Percentiles rank a stretch among this genome's conserved stretches.
Conservation (phyloP, 23 tunicate species). For the Clavelina lepadiformis region DNA sequence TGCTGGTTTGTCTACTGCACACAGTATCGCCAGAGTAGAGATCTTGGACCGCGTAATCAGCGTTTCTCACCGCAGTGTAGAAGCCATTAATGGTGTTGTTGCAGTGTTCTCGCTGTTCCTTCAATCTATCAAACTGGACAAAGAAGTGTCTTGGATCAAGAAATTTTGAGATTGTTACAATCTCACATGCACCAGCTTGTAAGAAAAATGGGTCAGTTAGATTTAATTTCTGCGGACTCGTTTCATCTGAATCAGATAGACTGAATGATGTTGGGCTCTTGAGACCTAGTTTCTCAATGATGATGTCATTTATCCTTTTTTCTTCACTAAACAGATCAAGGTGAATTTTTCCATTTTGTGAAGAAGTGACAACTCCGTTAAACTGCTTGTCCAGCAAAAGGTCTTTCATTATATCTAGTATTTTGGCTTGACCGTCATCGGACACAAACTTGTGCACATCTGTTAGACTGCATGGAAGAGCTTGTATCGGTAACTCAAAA, state of each 20-base stretch:
- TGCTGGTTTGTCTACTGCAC: slow-evolving; percentile 38
- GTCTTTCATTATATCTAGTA: slow-evolving; percentile 8
- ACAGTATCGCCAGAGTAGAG: slow-evolving; percentile 39
- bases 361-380: slow-evolving; percentile 46
- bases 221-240: too few relatives aligned
- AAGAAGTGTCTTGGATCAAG: slow-evolving; percentile 35
- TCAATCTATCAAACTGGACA: slow-evolving; percentile 16
- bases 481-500: slow-evolving; percentile 45
- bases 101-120: slow-evolving; percentile 10
- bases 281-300: slow-evolving; percentile 1
- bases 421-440: not conserved
- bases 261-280: too few relatives aligned
- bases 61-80: slow-evolving; percentile 65
- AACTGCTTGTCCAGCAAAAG: slow-evolving; percentile 16
- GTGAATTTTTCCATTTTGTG: slow-evolving; percentile 60
- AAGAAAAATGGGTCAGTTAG: slow-evolving; percentile 13
- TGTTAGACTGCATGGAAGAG: slow-evolving; percentile 69
- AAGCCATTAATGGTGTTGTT: slow-evolving; percentile 38
- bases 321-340: slow-evolving; percentile 51
- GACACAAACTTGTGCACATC: slow-evolving; percentile 17
- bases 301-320: slow-evolving; percentile 35
- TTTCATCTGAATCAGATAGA: too few relatives aligned
- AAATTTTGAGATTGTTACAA: slow-evolving; percentile 10
- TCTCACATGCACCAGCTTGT: slow-evolving; percentile 8
- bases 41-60: slow-evolving; percentile 39